A percentile compares a stretch with the other conserved stretches of the same genome.
Conservation (phyloP, 2,113 vertebrate species). For the Corythaeola cristata region DNA sequence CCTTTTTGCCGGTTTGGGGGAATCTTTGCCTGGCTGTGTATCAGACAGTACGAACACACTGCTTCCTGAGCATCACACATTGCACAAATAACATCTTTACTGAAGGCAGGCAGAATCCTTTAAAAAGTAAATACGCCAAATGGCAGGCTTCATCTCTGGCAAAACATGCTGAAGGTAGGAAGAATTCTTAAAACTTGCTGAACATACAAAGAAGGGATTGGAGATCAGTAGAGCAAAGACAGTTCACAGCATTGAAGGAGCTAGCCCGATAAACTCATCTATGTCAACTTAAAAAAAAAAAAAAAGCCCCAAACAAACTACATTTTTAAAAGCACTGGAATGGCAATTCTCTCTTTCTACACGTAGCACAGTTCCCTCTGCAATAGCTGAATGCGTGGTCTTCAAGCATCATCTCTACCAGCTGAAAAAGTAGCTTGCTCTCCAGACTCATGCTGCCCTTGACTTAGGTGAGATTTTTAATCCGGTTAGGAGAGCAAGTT, state of each 20-base stretch:
- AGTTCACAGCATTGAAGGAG: not conserved
- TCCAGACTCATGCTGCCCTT: not conserved
- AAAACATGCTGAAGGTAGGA: not conserved
- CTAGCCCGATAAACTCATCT: not conserved
- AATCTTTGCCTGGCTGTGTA: not conserved
- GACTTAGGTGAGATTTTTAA: not conserved
- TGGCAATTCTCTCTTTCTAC: not conserved
- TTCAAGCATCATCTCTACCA: not conserved
- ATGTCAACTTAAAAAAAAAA: not conserved
- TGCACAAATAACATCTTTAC: not conserved
- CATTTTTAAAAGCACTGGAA: not conserved
- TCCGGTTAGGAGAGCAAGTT: not conserved
- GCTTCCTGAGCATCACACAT: not conserved
- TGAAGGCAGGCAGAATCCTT: not conserved
- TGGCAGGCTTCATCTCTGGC: not conserved
- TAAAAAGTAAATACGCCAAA: not conserved
- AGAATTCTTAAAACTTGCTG: not conserved
- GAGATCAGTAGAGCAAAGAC: not conserved
- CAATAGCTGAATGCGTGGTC: not conserved
- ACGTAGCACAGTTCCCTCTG: not conserved
- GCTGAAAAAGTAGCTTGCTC: not conserved
- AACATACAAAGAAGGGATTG: not conserved
- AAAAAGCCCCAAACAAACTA: not conserved
- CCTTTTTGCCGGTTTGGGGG: not conserved
- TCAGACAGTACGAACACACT: not conserved